Evolutionary conservation across 2,797 vertebrate species (phyloP).

Genomic region (Limosa lapponica): DNA sequence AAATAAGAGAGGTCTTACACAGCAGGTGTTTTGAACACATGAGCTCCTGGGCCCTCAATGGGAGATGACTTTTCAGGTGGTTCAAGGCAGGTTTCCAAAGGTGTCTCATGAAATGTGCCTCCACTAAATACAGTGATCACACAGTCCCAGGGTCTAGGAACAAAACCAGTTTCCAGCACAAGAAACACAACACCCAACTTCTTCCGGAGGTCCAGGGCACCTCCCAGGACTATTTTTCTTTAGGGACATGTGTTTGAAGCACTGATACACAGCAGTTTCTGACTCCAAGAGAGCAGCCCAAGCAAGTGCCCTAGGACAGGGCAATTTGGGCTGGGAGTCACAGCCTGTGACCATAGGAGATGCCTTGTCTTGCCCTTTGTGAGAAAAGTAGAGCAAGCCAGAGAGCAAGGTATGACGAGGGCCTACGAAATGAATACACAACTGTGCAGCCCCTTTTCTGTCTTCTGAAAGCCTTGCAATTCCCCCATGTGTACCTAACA

Average conservation of each 20-base stretch:
- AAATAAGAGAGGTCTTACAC: not conserved
- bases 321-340: not conserved
- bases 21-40: not conserved
- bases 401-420: not conserved
- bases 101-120: not conserved
- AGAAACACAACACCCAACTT: not conserved
- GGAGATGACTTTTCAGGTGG: not conserved
- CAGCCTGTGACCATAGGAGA: not conserved
- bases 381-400: not conserved
- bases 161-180: not conserved
- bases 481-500: not conserved
- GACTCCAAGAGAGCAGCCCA: not conserved
- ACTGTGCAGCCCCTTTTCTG: not conserved
- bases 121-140: not conserved
- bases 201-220: not conserved
- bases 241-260: not conserved
- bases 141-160: not conserved
- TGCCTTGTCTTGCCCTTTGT: not conserved
- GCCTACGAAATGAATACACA: not conserved
- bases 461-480: not conserved
- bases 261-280: not conserved
- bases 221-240: not conserved
- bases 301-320: not conserved
- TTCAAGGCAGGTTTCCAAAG: not conserved
- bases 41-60: not conserved